These are phyloP conservation scores for Anas platyrhynchos DNA, from an alignment of 2,113 vertebrate genomes.

Conservation along the genomic window DNA sequence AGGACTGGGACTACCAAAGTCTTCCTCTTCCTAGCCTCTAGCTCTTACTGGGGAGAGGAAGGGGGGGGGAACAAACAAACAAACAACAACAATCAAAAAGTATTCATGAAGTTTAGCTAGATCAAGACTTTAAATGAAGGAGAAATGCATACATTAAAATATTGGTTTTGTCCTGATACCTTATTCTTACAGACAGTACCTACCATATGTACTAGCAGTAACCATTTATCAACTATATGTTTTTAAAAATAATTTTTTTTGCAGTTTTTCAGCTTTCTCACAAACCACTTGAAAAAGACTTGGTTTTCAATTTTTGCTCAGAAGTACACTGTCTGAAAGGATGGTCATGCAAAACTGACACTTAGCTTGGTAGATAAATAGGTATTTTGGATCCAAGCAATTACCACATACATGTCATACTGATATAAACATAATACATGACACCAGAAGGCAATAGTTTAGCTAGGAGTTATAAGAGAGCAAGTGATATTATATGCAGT, in stretches of 20 bases:
- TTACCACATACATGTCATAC: neutral
- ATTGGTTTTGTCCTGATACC: neutral
- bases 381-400: neutral
- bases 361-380: neutral
- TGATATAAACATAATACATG: neutral
- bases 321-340: neutral
- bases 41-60: neutral
- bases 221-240: neutral
- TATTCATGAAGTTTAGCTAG: neutral
- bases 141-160: neutral
- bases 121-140: neutral
- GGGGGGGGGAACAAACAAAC: neutral
- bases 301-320: neutral
- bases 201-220: rapidly evolving
- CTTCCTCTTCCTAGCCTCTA: neutral
- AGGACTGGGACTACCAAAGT: neutral
- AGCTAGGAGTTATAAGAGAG: neutral
- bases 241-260: neutral
- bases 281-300: neutral
- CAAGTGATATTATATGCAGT: neutral
- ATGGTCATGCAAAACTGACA: neutral
- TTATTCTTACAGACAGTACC: neutral
- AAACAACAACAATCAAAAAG: neutral
- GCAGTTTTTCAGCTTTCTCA: neutral
- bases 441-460: neutral